Evolutionary conservation across 2,888 invertebrate genomes (phyloP).

Genomic region (Anarsia innoxiella): DNA sequence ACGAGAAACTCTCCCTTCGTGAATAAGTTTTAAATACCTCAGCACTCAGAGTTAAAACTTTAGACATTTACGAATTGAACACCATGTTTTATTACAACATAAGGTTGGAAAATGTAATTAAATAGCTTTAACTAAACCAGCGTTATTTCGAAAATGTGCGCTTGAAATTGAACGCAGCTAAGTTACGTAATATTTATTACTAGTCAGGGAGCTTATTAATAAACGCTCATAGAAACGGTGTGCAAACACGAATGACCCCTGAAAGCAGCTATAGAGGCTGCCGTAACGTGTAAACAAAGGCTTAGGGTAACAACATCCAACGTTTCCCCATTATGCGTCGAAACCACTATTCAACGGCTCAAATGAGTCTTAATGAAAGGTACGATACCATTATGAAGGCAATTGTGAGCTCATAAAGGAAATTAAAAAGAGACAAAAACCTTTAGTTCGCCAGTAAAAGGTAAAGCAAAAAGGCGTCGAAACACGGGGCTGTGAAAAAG

Average conservation of each 20-base stretch:
- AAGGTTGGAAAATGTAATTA: too few relatives aligned
- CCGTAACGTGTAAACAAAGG: conserved; percentile 53
- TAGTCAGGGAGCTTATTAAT: conserved; percentile 53
- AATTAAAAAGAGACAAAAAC: conserved; percentile 64
- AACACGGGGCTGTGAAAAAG: too few relatives aligned
- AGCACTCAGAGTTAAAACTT: too few relatives aligned
- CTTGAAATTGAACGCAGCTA: conserved; percentile 8
- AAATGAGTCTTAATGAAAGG: conserved; percentile 68
- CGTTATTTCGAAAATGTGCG: background rate
- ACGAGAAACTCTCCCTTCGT: too few relatives aligned
- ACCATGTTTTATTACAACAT: too few relatives aligned
- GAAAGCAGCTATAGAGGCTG: conserved; percentile 46
- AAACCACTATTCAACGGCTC: conserved; percentile 57
- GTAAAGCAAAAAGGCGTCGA: conserved; percentile 33
- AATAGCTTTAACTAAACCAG: background rate
- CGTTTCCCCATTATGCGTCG: conserved; percentile 56
- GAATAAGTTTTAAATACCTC: too few relatives aligned
- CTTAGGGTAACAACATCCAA: conserved; percentile 53
- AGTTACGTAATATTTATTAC: conserved; percentile 30
- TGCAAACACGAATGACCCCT: conserved; percentile 45
- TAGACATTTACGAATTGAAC: too few relatives aligned
- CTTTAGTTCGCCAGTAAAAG: conserved; percentile 32
- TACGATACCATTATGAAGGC: conserved; percentile 66
- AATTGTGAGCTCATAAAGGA: conserved; percentile 67
- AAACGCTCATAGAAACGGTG: conserved; percentile 41